phyloP scores from a whole-genome alignment of 2,113 vertebrate genomes.

The Dromaius novaehollandiae region DNA sequence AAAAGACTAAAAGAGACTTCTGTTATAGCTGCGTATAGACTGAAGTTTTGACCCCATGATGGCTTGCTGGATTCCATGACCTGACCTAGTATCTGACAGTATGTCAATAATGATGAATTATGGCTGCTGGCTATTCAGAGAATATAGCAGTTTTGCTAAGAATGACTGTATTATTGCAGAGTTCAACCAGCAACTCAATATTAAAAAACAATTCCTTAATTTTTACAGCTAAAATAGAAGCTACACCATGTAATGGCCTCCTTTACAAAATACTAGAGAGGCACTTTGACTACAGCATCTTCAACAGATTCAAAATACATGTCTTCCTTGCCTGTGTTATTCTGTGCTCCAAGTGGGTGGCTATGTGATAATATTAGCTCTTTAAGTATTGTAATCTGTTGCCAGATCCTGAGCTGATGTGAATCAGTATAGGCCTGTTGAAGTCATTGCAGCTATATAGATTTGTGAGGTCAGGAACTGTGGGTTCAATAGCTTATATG shows the following conservation, averaged over 20 bases:
- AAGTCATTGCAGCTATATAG: not conserved
- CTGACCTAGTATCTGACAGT: slow-evolving; percentile 22
- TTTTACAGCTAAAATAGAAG: not conserved
- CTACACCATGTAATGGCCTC: not conserved
- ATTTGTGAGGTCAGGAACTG: accelerated
- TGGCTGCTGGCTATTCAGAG: not conserved
- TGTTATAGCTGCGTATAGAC: not conserved
- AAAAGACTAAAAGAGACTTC: slow-evolving; percentile 38
- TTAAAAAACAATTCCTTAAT: not conserved
- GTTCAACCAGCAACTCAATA: not conserved
- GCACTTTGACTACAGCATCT: not conserved
- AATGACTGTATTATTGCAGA: not conserved
- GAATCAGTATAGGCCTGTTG: not conserved
- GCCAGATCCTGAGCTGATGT: not conserved
- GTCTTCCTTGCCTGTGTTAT: not conserved
- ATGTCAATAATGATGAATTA: not conserved
- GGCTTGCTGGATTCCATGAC: slow-evolving; percentile 5
- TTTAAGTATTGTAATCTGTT: not conserved
- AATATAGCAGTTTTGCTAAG: not conserved
- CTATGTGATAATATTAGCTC: not conserved
- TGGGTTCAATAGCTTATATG: not conserved
- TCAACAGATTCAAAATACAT: not conserved
- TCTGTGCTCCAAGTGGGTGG: not conserved
- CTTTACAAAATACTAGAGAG: not conserved
- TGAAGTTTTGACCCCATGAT: not conserved